phyloP scores from a whole-genome alignment of 2,113 vertebrate species.

The Oreochromis tanganicae region DNA sequence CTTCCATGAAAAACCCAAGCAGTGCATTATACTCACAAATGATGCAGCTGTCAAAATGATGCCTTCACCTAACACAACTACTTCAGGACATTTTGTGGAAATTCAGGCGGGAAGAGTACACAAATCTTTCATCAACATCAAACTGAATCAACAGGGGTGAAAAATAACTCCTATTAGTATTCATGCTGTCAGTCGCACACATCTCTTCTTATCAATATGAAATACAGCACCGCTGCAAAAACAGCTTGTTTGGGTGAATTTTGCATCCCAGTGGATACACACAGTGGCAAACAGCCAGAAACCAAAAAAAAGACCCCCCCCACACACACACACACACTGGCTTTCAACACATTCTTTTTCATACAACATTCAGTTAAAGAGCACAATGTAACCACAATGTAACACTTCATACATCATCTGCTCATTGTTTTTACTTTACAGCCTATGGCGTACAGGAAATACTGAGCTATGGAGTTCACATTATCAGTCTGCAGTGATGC shows the following conservation, averaged over 20 bases:
- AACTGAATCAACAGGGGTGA: constrained; percentile 18
- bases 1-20: neutral
- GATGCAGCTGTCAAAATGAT: neutral
- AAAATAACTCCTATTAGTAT: constrained; percentile 42
- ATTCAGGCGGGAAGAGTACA: neutral
- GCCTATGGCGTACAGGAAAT: neutral
- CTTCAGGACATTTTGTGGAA: constrained; percentile 10
- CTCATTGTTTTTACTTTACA: neutral
- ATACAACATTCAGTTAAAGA: neutral
- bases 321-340: no score
- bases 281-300: neutral
- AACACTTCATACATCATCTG: neutral
- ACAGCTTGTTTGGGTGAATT: constrained; percentile 21
- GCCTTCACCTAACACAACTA: neutral
- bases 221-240: neutral
- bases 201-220: constrained; percentile 33
- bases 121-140: constrained; percentile 32
- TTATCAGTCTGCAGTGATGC: neutral
- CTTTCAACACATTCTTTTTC: neutral
- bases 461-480: no score
- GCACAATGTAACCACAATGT: neutral
- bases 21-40: constrained; percentile 2
- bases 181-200: constrained; percentile 33
- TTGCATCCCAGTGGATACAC: neutral
- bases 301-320: neutral